Evolutionary conservation across 2,797 vertebrate species (phyloP).

Genomic region (Protosalanx chinensis): DNA sequence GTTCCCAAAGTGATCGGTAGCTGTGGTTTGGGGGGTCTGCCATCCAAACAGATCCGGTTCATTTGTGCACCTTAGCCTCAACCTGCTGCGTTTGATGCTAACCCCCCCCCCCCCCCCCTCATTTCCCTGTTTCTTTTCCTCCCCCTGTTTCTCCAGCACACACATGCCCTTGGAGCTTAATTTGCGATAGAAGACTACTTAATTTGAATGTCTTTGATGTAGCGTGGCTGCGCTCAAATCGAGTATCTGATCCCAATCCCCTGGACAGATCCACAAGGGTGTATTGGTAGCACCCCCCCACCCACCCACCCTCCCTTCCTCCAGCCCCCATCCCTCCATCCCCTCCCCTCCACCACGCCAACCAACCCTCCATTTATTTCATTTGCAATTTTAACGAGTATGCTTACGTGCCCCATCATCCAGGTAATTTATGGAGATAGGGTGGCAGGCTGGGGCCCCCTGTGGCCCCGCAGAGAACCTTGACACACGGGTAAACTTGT

Average conservation of each 20-base stretch:
- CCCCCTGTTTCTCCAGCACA: slow-evolving; percentile 16
- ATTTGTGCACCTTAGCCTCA: no score
- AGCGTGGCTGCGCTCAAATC: slow-evolving; percentile 66
- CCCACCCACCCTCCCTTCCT: slow-evolving; percentile 42
- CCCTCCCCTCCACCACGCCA: slow-evolving; percentile 13
- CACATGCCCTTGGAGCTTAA: slow-evolving; percentile 63
- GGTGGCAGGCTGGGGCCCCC: slow-evolving; percentile 54
- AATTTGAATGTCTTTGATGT: slow-evolving; percentile 74
- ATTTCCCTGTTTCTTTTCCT: background rate
- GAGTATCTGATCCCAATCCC: slow-evolving; percentile 71
- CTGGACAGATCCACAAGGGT: slow-evolving; percentile 60
- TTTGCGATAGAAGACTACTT: slow-evolving; percentile 69
- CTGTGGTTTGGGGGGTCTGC: no score
- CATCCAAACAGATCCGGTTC: no score
- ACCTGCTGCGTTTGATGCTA: background rate
- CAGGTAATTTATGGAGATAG: slow-evolving; percentile 77
- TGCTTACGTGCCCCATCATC: slow-evolving; percentile 68
- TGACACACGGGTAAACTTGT: slow-evolving; percentile 47
- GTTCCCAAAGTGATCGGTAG: no score
- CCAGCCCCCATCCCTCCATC: slow-evolving; percentile 13
- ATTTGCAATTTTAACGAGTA: slow-evolving; percentile 74
- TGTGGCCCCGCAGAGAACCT: slow-evolving; percentile 45
- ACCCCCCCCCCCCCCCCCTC: background rate
- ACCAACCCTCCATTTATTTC: slow-evolving; percentile 47
- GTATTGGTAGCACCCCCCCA: slow-evolving; percentile 49